These are phyloP conservation scores for Catocala sponsa DNA, from an alignment of 2,888 invertebrate genomes.

Conservation along the genomic window DNA sequence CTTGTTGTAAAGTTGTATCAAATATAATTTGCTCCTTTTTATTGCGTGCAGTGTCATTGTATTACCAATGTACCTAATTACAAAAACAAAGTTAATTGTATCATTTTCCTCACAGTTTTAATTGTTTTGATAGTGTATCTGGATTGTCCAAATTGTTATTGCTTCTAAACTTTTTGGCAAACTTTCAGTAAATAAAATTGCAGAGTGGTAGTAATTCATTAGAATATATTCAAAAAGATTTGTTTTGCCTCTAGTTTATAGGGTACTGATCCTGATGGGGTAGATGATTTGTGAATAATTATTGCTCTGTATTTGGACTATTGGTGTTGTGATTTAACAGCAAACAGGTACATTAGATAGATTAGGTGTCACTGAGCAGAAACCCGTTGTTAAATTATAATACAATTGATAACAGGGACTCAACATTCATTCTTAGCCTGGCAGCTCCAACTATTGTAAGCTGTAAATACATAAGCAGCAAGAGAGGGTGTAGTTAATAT, in stretches of 20 bases:
- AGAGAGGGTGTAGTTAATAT: too few species aligned
- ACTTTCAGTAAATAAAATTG: conserved; percentile 73
- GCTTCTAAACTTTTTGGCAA: conserved; percentile 40
- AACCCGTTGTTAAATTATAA: neutral
- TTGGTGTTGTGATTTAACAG: conserved; percentile 24
- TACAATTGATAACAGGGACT: too few species aligned
- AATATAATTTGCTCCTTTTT: conserved; percentile 58
- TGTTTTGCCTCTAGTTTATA: conserved; percentile 17
- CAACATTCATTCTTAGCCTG: too few species aligned
- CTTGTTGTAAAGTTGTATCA: conserved; percentile 45
- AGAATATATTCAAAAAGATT: conserved; percentile 17
- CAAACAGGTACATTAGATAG: conserved; percentile 10
- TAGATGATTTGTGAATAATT: conserved; percentile 41
- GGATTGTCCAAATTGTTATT: conserved; percentile 77
- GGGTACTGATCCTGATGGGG: conserved; percentile 12
- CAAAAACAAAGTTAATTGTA: conserved; percentile 32
- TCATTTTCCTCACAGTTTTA: conserved; percentile 33
- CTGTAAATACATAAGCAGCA: too few species aligned
- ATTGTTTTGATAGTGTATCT: conserved; percentile 70
- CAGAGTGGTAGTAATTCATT: conserved; percentile 70
- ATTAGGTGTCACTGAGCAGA: neutral
- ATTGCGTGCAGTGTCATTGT: conserved; percentile 43
- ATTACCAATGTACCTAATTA: conserved; percentile 40
- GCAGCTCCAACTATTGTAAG: too few species aligned
- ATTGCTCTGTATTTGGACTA: conserved; percentile 62